Evolutionary conservation across 2,888 invertebrate species (phyloP).

Genomic region (Callyntrura sp.): DNA sequence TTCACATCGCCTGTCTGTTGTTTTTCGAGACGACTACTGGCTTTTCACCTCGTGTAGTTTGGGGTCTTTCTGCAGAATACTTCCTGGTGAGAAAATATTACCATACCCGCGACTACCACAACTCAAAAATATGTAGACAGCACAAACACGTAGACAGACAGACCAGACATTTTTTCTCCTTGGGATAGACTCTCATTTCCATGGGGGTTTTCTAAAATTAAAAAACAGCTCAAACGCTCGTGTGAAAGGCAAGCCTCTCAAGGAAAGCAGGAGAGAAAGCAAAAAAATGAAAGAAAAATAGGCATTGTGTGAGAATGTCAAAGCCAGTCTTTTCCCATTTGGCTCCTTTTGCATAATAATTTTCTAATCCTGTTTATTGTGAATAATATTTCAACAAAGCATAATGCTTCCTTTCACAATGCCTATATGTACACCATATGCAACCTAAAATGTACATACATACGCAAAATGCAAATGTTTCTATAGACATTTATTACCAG

Average conservation of each 20-base stretch:
- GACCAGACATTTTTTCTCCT: background rate
- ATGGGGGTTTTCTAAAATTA: background rate
- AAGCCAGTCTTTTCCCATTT: constrained; percentile 49
- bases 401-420: background rate
- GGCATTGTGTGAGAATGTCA: constrained; percentile 34
- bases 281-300: background rate
- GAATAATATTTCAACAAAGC: constrained; percentile 28
- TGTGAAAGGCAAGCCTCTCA: constrained; percentile 12
- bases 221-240: background rate
- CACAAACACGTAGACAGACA: too few relatives aligned
- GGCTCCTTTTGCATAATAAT: constrained; percentile 62
- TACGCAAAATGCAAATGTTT: background rate
- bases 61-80: background rate
- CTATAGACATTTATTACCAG: background rate
- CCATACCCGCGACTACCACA: background rate
- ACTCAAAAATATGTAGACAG: too few relatives aligned
- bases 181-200: background rate
- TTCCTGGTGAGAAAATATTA: background rate
- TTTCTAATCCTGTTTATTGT: constrained; percentile 55
- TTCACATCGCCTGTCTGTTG: background rate
- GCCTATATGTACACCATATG: background rate
- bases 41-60: background rate
- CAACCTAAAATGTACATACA: background rate
- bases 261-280: background rate
- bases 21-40: too few relatives aligned